Evolutionary conservation across 2,797 vertebrate genomes (phyloP), one percentile per base, ranked within the genome.

Genomic region (Chanos chanos): DNA sequence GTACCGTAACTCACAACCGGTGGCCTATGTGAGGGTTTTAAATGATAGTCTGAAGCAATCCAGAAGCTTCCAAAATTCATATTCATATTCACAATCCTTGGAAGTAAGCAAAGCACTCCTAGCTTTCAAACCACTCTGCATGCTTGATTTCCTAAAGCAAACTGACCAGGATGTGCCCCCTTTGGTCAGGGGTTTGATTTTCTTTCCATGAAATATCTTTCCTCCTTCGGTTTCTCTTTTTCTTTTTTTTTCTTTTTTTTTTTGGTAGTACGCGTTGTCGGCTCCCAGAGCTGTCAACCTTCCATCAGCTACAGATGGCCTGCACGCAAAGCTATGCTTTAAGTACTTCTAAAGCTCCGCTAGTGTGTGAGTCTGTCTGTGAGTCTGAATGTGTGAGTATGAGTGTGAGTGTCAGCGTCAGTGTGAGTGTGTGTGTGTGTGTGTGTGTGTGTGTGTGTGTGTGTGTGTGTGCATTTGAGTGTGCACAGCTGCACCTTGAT

Each of bases 281-380:
- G 45, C 70, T 71, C 61, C 55, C 51, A 34, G 43, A 62, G 51
- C 69, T 75, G 69, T 69, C 73, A 62, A 65, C 30, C 53, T 47
- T 57, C 43, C 43, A 24, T 69, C 30, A 41, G 39, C 37, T 60
- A 45, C 39, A 63, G 41, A 56, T 5, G 36, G 36, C 39, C 45
- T 45, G 39, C 18, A 18, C 9, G 10, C 64, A 36, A 49, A 34
- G 31, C 34, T 54, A 48, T 64, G 47, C 24, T 6, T 28, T 65
- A 62, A 71, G 53, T 33, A 45, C 50, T 58, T 71, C 37, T 41
- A 64, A 72, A 53, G 48, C 27, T n/a, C 39, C 58, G 22, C 8
- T 21, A 15, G 19, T 16, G 16, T 45, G n/a, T 30, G 56, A 54
- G 45, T 48, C 39, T 19, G n/a, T 37, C 36, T 37, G 36, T 37